Evolutionary conservation across 2,113 vertebrate genomes (phyloP), one percentile per base, ranked within the genome.

Genomic region (Paramisgurnus dabryanus): DNA sequence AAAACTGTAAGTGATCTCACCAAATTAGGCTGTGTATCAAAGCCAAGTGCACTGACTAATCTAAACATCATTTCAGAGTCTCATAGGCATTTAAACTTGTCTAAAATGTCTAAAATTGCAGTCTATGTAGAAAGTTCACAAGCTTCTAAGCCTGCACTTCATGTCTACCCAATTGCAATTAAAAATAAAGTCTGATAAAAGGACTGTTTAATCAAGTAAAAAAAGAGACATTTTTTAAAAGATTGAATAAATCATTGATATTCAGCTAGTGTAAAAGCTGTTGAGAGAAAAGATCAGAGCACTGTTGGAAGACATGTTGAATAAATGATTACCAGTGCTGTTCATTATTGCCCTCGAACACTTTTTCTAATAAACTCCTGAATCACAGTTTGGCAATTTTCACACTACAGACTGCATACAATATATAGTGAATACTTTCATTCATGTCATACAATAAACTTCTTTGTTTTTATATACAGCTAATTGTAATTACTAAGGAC

Each of bases 201-300:
- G 41, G 10, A 49, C 47, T 47, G 10, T 49, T 49, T 22, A 27
- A 68, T 27, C 5, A 49, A 27, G 66, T 11, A 43, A 68, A 22
- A 68, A 9, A 49, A 22, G 45, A 68, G 43, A 27, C 10, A 49
- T 66, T 66, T 66, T 66, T 41, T 43, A 43, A 67, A 68, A n/a
- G 41, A 22, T n/a, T 12, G 66, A 47, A 68, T 47, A 18, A 8
- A 68, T 49, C 5, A 68, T 49, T 68, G n/a, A 68, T 49, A 22
- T 49, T 49, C 5, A 67, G 3, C n/a, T 47, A 4, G 4, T 43
- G 27, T 34, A 2, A 34, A 58, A 7, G 45, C 12, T n/a, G 22
- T 7, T 67, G n/a, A 67, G 47, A n/a, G 8, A 11, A 18, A 47
- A 43, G 43, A 11, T 39, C 10, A 7, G 27, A 13, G 34, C n/a